Evolutionary conservation across 2,888 invertebrate genomes (phyloP).

Genomic region (Xestia xanthographa): DNA sequence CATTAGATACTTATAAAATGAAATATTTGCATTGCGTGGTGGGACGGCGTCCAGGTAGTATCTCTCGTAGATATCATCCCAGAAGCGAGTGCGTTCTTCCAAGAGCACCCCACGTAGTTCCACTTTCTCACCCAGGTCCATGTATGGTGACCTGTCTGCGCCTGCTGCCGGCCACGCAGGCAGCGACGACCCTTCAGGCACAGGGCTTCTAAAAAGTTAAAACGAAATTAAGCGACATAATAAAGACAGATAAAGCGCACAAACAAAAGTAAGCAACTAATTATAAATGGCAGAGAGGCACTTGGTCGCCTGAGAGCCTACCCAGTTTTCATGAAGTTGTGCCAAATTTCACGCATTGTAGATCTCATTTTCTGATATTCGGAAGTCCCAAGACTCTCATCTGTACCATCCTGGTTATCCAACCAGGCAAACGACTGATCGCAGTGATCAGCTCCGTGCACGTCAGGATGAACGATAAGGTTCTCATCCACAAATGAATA

Average conservation of each 20-base stretch:
- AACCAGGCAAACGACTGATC: neutral
- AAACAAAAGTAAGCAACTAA: too few species aligned
- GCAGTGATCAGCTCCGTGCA: neutral
- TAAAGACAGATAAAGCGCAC: too few species aligned
- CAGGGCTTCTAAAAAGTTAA: slow-evolving; percentile 54
- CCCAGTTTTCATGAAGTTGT: too few species aligned
- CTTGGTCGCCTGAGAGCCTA: too few species aligned
- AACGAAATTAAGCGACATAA: neutral
- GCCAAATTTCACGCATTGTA: too few species aligned
- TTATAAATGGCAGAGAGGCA: too few species aligned
- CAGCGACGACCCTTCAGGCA: slow-evolving; percentile 64
- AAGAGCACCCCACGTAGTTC: slow-evolving; percentile 61
- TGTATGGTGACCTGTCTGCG: slow-evolving; percentile 63
- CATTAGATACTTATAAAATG: too few species aligned
- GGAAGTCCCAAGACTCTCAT: slow-evolving; percentile 61
- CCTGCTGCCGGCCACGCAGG: slow-evolving; percentile 68
- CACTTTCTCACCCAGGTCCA: slow-evolving; percentile 64
- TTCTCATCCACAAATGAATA: slow-evolving; percentile 71
- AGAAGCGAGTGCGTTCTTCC: slow-evolving; percentile 64
- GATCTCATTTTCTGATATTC: too few species aligned
- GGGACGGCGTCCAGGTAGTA: slow-evolving; percentile 57
- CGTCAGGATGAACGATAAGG: neutral
- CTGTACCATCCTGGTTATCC: neutral
- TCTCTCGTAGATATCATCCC: slow-evolving; percentile 67
- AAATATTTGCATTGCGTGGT: slow-evolving; percentile 23